phyloP scores from a whole-genome alignment of 2,113 vertebrate genomes.

The Gymnobelideus leadbeateri region DNA sequence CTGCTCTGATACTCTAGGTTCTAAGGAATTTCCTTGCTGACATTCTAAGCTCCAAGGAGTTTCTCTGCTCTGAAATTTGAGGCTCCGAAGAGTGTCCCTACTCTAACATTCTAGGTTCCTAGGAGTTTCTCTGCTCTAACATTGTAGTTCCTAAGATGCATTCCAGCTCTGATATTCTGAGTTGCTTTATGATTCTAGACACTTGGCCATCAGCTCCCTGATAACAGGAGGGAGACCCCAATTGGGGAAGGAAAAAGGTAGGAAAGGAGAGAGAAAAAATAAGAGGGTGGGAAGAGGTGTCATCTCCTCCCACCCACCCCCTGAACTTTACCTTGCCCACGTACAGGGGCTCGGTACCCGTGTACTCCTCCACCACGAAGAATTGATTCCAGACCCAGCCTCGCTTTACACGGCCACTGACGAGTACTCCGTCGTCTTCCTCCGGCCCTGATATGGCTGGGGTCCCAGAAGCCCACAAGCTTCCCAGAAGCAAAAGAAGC shows the following conservation, averaged over 20 bases:
- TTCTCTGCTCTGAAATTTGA: background rate
- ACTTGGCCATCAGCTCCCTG: background rate
- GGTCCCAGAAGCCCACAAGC: slow-evolving; percentile 71
- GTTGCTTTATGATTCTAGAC: background rate
- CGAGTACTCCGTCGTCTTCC: slow-evolving; percentile 83
- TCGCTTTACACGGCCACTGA: slow-evolving; percentile 92
- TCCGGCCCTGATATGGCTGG: slow-evolving; percentile 39
- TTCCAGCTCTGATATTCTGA: background rate
- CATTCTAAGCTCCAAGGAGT: background rate
- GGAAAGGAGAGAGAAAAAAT: background rate
- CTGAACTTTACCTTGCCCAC: slow-evolving; percentile 95
- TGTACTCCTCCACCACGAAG: slow-evolving; percentile 99
- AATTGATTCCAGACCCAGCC: slow-evolving; percentile 99
- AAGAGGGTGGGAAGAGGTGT: background rate
- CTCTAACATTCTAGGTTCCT: background rate
- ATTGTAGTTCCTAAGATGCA: background rate
- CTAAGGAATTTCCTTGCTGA: no score
- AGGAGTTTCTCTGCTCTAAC: background rate
- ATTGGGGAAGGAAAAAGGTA: background rate
- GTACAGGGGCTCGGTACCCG: slow-evolving; percentile 96
- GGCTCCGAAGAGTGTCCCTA: background rate
- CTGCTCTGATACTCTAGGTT: background rate
- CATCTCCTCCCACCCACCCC: background rate
- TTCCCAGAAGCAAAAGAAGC: slow-evolving; percentile 67
- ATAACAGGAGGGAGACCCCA: background rate